These are phyloP conservation scores for Bombus breviceps DNA, from an alignment of 1,140 invertebrate species.

Conservation along the genomic window DNA sequence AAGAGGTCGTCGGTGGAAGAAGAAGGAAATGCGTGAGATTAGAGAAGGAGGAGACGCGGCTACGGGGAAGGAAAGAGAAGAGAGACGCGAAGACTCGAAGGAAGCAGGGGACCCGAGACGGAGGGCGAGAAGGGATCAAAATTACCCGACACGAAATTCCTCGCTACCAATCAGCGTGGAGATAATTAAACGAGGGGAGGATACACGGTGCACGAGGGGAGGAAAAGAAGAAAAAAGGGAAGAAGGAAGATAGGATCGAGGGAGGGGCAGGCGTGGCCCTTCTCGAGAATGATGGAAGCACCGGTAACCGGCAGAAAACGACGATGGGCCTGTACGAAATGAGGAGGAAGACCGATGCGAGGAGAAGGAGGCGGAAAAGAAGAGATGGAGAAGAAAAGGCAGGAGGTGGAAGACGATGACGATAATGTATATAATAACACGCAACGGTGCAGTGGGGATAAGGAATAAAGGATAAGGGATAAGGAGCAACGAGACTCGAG, in stretches of 20 bases:
- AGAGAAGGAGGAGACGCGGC: neutral
- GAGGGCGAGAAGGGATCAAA: slow-evolving; percentile 73
- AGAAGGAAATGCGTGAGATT: slow-evolving; percentile 40
- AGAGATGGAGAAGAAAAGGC: neutral
- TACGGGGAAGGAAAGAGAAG: neutral
- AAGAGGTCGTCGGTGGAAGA: slow-evolving; percentile 28
- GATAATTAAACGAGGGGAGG: slow-evolving; percentile 81
- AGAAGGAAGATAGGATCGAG: slow-evolving; percentile 76
- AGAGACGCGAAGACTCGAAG: neutral
- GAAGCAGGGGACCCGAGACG: slow-evolving; percentile 27
- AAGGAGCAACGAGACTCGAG: slow-evolving; percentile 13
- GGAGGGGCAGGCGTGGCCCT: slow-evolving; percentile 78
- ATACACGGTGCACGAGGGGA: slow-evolving; percentile 57
- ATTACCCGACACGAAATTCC: slow-evolving; percentile 80
- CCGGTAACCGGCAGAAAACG: slow-evolving; percentile 73
- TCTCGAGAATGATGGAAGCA: slow-evolving; percentile 78
- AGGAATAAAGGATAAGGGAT: neutral
- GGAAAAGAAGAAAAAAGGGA: slow-evolving; percentile 61
- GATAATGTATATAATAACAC: slow-evolving; percentile 56
- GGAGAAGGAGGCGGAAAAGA: slow-evolving; percentile 30
- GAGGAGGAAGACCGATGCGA: slow-evolving; percentile 50
- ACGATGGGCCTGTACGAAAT: slow-evolving; percentile 70
- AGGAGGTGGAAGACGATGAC: slow-evolving; percentile 27
- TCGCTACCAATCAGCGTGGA: slow-evolving; percentile 79
- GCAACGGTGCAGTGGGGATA: slow-evolving; percentile 6